Evolutionary conservation across 2,113 vertebrate genomes (phyloP).

Genomic region (Coreoperca whiteheadi): DNA sequence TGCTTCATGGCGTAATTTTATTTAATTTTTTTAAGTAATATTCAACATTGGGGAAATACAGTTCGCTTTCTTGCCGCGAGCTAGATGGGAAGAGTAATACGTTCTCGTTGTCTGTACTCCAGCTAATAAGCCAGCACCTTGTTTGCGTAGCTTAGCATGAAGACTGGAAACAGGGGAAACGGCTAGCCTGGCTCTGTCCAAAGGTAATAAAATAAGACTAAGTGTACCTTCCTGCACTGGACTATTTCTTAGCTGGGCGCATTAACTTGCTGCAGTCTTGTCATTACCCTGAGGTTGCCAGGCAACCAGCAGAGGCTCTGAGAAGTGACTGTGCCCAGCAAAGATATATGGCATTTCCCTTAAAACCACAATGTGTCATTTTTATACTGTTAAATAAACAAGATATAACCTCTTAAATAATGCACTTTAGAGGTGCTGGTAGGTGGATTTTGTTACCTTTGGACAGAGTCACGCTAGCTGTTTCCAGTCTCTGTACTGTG

Average conservation of each 20-base stretch:
- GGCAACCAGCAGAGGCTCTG: neutral
- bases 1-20: neutral
- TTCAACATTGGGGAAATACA: neutral
- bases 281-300: neutral
- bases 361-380: neutral
- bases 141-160: neutral
- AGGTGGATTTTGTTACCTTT: neutral
- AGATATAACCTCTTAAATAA: neutral
- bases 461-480: neutral
- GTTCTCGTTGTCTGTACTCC: neutral
- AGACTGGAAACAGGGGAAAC: neutral
- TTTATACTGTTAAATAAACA: neutral
- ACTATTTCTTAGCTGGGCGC: neutral
- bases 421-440: neutral
- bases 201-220: neutral
- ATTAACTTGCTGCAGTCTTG: neutral
- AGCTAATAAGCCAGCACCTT: neutral
- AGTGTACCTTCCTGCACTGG: neutral
- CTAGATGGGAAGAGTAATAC: neutral
- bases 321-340: neutral
- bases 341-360: neutral
- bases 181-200: neutral
- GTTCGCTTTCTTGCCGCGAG: slow-evolving; percentile 2
- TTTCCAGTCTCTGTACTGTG: neutral
- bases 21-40: neutral